Evolutionary conservation across 2,797 vertebrate genomes (phyloP).

Genomic region (Telmatherina bonti): DNA sequence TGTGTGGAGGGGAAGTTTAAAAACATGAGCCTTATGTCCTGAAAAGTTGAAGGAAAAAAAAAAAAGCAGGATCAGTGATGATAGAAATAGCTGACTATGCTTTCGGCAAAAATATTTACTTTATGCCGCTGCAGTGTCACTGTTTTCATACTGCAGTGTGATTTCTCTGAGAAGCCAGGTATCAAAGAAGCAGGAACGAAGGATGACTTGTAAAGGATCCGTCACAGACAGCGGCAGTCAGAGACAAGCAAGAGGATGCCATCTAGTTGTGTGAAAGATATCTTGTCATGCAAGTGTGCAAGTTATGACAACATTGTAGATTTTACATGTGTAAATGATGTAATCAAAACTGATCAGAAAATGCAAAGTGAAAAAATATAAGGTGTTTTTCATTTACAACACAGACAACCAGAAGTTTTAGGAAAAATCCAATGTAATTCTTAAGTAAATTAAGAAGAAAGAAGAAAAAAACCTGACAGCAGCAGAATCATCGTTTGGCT

Average conservation of each 20-base stretch:
- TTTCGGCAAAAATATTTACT: neutral
- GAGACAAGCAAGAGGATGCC: too few relatives aligned
- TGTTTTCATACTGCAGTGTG: neutral
- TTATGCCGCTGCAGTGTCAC: conserved; percentile 1
- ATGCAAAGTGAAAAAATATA: neutral
- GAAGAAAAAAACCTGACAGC: too few relatives aligned
- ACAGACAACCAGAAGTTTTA: neutral
- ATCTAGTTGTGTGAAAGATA: too few relatives aligned
- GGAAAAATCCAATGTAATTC: neutral
- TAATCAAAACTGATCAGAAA: neutral
- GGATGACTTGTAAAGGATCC: too few relatives aligned
- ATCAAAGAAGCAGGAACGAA: too few relatives aligned
- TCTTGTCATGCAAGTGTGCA: too few relatives aligned
- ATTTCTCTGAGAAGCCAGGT: conserved; percentile 22
- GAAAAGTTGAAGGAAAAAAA: neutral
- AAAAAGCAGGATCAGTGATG: neutral
- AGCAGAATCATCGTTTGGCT: too few relatives aligned
- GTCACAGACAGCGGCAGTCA: too few relatives aligned
- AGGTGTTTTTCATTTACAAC: neutral
- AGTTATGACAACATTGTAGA: too few relatives aligned
- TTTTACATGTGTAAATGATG: neutral
- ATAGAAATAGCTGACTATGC: neutral
- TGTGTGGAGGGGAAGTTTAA: too few relatives aligned
- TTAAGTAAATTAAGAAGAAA: neutral
- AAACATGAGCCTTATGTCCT: neutral